These are phyloP conservation scores for Drosophila busckii DNA, from an alignment of 1,140 invertebrate genomes.

Conservation along the genomic window DNA sequence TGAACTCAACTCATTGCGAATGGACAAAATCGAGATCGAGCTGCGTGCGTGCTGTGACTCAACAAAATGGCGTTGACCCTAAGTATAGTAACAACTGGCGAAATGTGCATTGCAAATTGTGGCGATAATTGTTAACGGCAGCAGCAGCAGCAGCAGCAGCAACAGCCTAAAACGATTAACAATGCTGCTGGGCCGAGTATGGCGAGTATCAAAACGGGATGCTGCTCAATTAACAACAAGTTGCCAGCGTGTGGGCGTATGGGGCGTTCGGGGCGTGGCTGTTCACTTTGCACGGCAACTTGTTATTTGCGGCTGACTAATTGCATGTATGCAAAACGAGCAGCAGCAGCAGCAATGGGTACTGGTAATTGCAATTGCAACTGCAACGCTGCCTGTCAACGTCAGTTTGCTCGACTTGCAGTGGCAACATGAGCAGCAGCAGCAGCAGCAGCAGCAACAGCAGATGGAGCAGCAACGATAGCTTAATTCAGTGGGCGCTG, in stretches of 20 bases:
- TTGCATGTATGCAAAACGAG: conserved; percentile 55
- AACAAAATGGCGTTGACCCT: conserved; percentile 7
- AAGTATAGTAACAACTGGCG: not conserved
- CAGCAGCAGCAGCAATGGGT: conserved; percentile 8
- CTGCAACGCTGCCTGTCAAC: conserved; percentile 24
- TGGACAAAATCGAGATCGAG: conserved; percentile 19
- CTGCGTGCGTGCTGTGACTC: conserved; percentile 44
- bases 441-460: conserved; percentile 12
- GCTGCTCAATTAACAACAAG: conserved; percentile 15
- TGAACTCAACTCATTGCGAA: conserved; percentile 55
- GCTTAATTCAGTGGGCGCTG: conserved; percentile 3
- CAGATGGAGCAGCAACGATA: not conserved
- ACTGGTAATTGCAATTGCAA: conserved; percentile 9
- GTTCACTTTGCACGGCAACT: conserved; percentile 68
- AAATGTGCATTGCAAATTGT: conserved; percentile 29
- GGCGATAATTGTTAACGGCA: conserved; percentile 63
- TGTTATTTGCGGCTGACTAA: conserved; percentile 70
- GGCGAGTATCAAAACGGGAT: conserved; percentile 2
- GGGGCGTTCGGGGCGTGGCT: conserved; percentile 45
- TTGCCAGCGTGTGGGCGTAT: not conserved
- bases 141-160: too few species aligned
- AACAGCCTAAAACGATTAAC: conserved; percentile 29
- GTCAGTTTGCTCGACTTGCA: conserved; percentile 35
- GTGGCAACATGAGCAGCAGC: conserved; percentile 39
- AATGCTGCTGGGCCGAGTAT: conserved; percentile 11